Evolutionary conservation across 1,140 invertebrate species (phyloP).

Genomic region (Arctopsyche grandis): DNA sequence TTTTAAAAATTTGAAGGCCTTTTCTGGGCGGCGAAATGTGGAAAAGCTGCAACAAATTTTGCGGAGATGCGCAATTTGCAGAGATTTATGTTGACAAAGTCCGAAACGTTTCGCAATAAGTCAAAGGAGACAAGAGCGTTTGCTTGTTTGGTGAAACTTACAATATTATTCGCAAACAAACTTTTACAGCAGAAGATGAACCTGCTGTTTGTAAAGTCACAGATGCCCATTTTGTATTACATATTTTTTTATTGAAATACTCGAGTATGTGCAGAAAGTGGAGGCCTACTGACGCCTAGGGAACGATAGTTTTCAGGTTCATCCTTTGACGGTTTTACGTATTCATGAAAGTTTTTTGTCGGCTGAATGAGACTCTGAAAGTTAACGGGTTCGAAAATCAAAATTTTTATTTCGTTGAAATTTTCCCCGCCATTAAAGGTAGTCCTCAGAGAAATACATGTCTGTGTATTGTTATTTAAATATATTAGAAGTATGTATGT

Average conservation of each 20-base stretch:
- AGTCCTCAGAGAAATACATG: too few species aligned
- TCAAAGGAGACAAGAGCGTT: not conserved
- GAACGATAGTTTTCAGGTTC: constrained; percentile 11
- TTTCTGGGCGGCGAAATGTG: not conserved
- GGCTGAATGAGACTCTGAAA: not conserved
- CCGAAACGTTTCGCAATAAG: constrained; percentile 18
- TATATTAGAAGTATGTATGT: too few species aligned
- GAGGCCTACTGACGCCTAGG: not conserved
- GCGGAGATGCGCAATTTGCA: constrained; percentile 30
- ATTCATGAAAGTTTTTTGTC: constrained; percentile 21
- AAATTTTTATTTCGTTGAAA: not conserved
- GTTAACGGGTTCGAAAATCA: not conserved
- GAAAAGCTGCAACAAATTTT: constrained; percentile 34
- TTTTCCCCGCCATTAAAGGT: too few species aligned
- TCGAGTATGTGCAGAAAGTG: not conserved
- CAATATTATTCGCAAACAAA: constrained; percentile 24
- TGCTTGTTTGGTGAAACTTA: not conserved
- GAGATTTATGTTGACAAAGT: constrained; percentile 32
- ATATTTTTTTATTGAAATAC: too few species aligned
- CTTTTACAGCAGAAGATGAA: constrained; percentile 1
- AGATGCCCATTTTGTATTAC: too few species aligned
- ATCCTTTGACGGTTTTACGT: not conserved
- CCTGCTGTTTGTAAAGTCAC: not conserved
- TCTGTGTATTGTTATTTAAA: too few species aligned
- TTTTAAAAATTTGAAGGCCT: not conserved